Evolutionary conservation across 2,113 vertebrate species (phyloP), one percentile per base, ranked within the genome.

Genomic region (Amazona guildingii): DNA sequence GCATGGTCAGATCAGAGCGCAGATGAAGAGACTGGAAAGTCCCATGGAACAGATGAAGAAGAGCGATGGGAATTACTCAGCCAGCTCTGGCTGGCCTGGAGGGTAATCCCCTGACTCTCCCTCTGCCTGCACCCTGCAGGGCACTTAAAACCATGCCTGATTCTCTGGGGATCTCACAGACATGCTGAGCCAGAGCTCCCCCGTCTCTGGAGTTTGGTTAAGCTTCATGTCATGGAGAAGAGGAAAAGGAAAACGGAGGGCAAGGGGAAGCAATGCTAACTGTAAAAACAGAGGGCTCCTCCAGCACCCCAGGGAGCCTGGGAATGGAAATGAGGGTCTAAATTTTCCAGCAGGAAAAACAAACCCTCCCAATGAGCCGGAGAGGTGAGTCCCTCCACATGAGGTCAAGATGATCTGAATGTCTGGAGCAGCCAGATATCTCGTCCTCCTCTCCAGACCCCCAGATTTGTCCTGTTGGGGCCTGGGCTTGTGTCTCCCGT

Each of bases 321-420:
- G 83, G 67, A 95, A 74, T 68, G 69, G 91, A 66, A 96, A 68
- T 67, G 44, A 84, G 59, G 63, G 67, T 59, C 75, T 84, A 41
- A n/a, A 80, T 94, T 93, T 94, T 95, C 92, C 93, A 92, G 20
- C 0, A 57, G 73, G 37, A 79, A 94, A 96, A 95, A 76, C 82
- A 90, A 87, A 67, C 61, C 61, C 13, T 70, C 55, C 72, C 4
- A 1, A 23, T 33, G 49, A 74, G 19, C 21, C 5, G 2, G 63
- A 55, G 49, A 87, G 73, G 46, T 54, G 57, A 86, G 29, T 81
- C 21, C 29, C 20, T 80, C 57, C 3, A 2, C 63, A 79, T 0
- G 6, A 74, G 62, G 55, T 93, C 66, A 85, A 57, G 62, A 66
- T 0, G 3, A 39, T 62, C 57, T 66, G 68, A 54, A 82, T 69